Evolutionary conservation across 2,888 invertebrate species (phyloP), one percentile per base, ranked within the genome.

Genomic region (Polylopha cassiicola): DNA sequence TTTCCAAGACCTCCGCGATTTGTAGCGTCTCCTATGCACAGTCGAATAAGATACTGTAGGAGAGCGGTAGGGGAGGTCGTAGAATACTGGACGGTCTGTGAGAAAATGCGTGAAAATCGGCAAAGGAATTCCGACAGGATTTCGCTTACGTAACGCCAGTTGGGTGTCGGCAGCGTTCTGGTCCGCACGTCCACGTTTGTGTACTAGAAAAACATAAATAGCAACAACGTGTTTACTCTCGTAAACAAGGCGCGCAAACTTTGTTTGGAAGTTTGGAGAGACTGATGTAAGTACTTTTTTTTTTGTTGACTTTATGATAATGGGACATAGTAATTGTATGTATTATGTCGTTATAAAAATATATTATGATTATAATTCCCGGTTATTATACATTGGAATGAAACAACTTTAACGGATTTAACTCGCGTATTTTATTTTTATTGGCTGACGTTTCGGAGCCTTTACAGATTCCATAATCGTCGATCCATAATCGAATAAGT

Each of bases 181-280:
- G 67, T 58, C 50, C 54, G 70, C 65, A 75, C 78, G 82, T 67
- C 50, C 44, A 52, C 39, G 48, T 27, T 39, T 42, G 32, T 43
- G 53, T 41, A 41, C 37, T 36, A 39, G 55, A 46, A 61, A 59
- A 72, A 73, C 57, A 81, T 80, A 84, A 84, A 84, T 69, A 82
- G 80, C 80, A 84, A 81, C 80, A 82, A 72, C 81, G 72, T 84
- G 75, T 77, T 79, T 78, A 67, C 54, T 55, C 58, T 62, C 82
- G 84, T 84, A 80, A 81, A 84, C 80, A 82, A 74, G 56, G 39
- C 46, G 33, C 21, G 37, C 18, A 21, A 43, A 45, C 37, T 45
- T 43, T 41, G 26, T 43, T 24, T 15, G 16, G 10, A 20, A 24
- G 17, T 33, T 26, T 23, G 6, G 5, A 13, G 21, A 9, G 23